These are phyloP conservation scores for Erythrocebus patas DNA, from an alignment of 2,113 vertebrate species.

Conservation along the genomic window DNA sequence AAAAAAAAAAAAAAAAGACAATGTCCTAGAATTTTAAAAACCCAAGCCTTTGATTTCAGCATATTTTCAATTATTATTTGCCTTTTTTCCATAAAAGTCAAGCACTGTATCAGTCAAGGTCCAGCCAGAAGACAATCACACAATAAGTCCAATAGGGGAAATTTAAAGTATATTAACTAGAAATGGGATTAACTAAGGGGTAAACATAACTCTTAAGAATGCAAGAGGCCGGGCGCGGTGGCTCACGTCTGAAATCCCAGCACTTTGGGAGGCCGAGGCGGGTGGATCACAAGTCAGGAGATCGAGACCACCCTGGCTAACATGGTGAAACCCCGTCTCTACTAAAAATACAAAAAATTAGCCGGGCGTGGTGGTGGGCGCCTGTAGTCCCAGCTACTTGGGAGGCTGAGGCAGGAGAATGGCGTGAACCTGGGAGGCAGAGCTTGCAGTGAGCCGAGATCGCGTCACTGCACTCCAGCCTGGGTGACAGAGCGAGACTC, in stretches of 20 bases:
- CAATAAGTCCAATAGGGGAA: not conserved
- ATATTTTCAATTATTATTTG: conserved; percentile 11
- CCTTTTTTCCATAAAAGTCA: not conserved
- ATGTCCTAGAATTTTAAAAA: not conserved
- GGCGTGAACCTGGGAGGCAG: too few species aligned
- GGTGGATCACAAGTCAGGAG: too few species aligned
- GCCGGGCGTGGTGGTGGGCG: accelerated
- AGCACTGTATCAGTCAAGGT: not conserved
- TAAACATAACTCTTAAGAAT: not conserved
- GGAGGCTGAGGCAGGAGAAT: too few species aligned
- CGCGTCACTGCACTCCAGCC: too few species aligned
- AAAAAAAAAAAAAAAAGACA: not conserved
- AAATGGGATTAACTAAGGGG: not conserved
- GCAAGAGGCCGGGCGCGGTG: not conserved
- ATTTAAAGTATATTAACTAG: not conserved
- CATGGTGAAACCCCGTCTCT: too few species aligned
- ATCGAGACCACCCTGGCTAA: too few species aligned
- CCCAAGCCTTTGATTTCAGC: not conserved
- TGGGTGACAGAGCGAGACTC: too few species aligned
- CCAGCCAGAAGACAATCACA: not conserved
- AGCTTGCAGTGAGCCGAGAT: too few species aligned
- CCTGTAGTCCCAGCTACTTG: too few species aligned
- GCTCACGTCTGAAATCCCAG: too few species aligned
- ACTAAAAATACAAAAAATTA: too few species aligned
- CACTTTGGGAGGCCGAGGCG: too few species aligned